Base-by-base conservation (phyloP, 2,888 invertebrate species). In the Microplitis manilae region DNA sequence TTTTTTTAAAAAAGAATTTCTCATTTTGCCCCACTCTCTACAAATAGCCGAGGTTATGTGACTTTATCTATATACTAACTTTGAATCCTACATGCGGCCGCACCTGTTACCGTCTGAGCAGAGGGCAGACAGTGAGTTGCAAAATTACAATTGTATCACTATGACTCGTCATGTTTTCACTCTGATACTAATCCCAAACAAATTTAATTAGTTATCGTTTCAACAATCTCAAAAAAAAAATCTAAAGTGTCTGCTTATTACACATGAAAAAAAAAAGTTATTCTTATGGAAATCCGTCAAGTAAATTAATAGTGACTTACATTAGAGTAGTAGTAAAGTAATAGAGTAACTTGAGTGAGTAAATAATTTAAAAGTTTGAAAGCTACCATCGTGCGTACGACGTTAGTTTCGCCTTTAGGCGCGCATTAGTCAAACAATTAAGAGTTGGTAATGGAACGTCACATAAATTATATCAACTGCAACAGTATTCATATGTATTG, bases 381-480 rank as follows among this genome's bases (percentile, higher is more conserved):
- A 50, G 50, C 50, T 50, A 30, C 30, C 4, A 30, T 30, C 13
- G 50, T 50, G 50, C 13, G 50, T 50, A 50, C 8, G 50, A 13
- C 8, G 50, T 50, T 50, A 50, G 50, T 50, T 50, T 13, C 13
- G 50, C 50, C 50, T 50, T 50, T 50, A 50, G 50, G 82, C 79
- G 83, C 80, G 82, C 86, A 88, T 88, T 88, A 89, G 88, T 88
- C 86, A 88, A 88, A 88, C 88, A 88, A 88, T 89, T 88, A 89
- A 87, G 87, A 84, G 84, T 85, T 85, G 82, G 85, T 87, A 88
- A 88, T 88, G 87, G 84, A 86, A 89, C 86, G 88, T 89, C 88
- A 87, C 85, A 86, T 86, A 86, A 86, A 86, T 86, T 86, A 86
- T 84, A 77, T 79, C 50, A 50, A 79, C 81, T 73, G 81, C 82